These are phyloP conservation scores for Cephalotes varians DNA, from an alignment of 2,888 invertebrate genomes.

Conservation along the genomic window DNA sequence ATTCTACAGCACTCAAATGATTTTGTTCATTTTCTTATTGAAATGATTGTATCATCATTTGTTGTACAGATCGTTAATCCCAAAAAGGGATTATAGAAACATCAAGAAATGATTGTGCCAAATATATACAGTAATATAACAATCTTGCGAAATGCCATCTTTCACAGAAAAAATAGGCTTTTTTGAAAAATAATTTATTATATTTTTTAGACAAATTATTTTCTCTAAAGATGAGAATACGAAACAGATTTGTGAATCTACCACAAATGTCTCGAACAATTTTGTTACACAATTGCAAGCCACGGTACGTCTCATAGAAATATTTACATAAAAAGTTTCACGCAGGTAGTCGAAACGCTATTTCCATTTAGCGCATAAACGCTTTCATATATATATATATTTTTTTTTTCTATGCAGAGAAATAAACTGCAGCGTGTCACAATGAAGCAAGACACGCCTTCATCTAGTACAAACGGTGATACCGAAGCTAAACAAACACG, in stretches of 20 bases:
- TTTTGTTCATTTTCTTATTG: neutral
- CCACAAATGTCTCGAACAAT: neutral
- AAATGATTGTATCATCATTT: neutral
- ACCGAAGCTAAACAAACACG: conserved; percentile 54
- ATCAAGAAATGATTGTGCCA: neutral
- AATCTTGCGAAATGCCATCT: neutral
- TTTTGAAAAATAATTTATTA: conserved; percentile 12
- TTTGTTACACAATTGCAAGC: neutral
- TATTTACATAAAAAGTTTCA: neutral
- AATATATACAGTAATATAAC: neutral
- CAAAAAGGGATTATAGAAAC: neutral
- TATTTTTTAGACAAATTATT: neutral
- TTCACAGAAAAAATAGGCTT: neutral
- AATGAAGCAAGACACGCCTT: conserved; percentile 12
- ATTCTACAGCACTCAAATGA: neutral
- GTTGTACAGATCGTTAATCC: neutral
- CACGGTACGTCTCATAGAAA: neutral
- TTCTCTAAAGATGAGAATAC: neutral
- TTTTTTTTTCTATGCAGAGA: neutral
- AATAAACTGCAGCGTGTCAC: conserved; percentile 8
- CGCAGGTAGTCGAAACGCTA: neutral
- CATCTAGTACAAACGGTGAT: conserved; percentile 21
- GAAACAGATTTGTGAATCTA: neutral
- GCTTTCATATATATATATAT: neutral
- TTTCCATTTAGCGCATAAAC: neutral